phyloP scores from a whole-genome alignment of 2,888 invertebrate genomes.

The Romanomermis culicivorax region DNA sequence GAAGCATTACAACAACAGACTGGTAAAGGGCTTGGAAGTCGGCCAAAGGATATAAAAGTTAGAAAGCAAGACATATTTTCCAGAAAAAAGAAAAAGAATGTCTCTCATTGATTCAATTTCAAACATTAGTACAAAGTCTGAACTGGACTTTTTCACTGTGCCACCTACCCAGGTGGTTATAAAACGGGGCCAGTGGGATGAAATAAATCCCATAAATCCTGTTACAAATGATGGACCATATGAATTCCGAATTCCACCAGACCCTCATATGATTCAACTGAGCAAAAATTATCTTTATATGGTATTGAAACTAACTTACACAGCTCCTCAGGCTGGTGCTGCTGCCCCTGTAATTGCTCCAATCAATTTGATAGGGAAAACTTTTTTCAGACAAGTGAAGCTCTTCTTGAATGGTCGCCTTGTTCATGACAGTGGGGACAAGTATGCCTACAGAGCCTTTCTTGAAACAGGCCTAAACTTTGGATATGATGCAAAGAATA shows the following conservation, averaged over 20 bases:
- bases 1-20: not conserved
- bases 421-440: not conserved
- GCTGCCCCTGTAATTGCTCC: not conserved
- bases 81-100: not conserved
- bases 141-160: slow-evolving; percentile 1
- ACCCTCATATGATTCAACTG: not conserved
- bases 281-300: slow-evolving; percentile 3
- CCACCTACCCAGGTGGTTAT: slow-evolving; percentile 4
- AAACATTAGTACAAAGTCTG: not conserved
- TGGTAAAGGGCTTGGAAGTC: not conserved
- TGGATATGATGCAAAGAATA: not conserved
- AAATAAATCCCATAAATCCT: not conserved
- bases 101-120: not conserved
- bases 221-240: slow-evolving; percentile 2
- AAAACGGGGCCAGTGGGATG: not conserved
- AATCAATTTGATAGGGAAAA: not conserved
- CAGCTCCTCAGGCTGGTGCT: too few species aligned
- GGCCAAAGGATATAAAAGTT: not conserved
- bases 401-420: not conserved
- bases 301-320: not conserved
- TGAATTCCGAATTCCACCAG: not conserved
- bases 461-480: not conserved
- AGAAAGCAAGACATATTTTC: not conserved
- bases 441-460: not conserved
- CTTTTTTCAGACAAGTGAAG: not conserved